Percentiles rank a stretch among this genome's conserved stretches.
Conservation (phyloP, 2,797 vertebrate species). For the Gallirallus australis region DNA sequence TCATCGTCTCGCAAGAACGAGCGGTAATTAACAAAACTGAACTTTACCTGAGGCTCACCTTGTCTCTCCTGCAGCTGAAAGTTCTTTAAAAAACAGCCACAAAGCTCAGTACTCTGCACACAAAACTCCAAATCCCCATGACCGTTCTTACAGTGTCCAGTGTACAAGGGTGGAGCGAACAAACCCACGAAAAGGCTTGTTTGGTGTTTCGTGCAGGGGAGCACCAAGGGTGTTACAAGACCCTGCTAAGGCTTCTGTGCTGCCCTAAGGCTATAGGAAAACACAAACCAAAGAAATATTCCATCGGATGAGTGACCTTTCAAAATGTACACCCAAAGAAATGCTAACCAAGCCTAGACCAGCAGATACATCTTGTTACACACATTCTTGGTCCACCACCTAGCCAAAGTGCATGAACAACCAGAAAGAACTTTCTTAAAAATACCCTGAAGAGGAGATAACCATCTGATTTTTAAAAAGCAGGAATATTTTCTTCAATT, state of each 20-base stretch:
- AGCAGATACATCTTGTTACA: not conserved
- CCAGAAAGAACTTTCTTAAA: not conserved
- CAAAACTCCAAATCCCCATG: not conserved
- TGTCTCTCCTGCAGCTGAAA: not conserved
- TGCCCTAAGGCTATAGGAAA: not conserved
- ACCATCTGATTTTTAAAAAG: not conserved
- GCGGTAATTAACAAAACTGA: not conserved
- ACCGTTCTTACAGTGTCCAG: not conserved
- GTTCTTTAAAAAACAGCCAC: not conserved
- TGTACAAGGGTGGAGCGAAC: not conserved
- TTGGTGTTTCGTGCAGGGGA: not conserved
- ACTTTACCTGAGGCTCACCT: not conserved
- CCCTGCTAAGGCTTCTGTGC: not conserved
- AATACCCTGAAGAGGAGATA: not conserved
- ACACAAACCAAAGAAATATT: not conserved
- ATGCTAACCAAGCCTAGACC: not conserved
- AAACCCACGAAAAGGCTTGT: not conserved
- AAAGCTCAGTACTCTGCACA: not conserved
- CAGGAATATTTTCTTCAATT: not conserved
- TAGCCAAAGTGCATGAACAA: not conserved
- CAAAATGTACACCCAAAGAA: not conserved
- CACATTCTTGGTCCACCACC: rapidly evolving
- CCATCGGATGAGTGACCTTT: not conserved
- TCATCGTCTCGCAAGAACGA: not conserved
- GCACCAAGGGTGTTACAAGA: not conserved